Evolutionary conservation across 1,140 invertebrate genomes (phyloP), one percentile per base, ranked within the genome.

Genomic region (Copidosoma floridanum): DNA sequence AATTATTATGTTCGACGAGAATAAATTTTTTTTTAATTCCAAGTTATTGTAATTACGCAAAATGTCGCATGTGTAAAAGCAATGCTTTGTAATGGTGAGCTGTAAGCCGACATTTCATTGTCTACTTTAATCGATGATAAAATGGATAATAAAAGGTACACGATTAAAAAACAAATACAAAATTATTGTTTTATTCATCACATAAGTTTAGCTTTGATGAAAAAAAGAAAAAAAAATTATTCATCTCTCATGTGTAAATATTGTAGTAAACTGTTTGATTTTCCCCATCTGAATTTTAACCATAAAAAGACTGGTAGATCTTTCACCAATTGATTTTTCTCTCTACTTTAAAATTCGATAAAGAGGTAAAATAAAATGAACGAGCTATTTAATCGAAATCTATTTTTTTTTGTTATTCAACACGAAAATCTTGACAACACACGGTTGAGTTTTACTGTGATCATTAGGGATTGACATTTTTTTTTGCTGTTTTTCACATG

Each of bases 291-390:
- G 21, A 32, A 38, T 12, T 38, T 10, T 29, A 20, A 18, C 3
- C 12, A 48, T 38, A 40, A 29, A 0, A 12, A 43, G 20, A n/a
- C n/a, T 23, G 38, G 6, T 41, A 41, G n/a, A 18, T n/a, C n/a
- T 40, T 12, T 43, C 11, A 6, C 46, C 29, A 55, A 32, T 38
- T 37, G 16, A 8, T 21, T 21, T 58, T 58, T 58, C 41, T 48
- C 58, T 61, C 58, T 61, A 61, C 52, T 61, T 55, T 61, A 55
- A 24, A 61, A 61, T 61, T 61, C 51, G 58, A 61, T 61, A 48
- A 61, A 16, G n/a, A 6, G 10, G 35, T 11, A 40, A 14, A 24
- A 38, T 16, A 21, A 57, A 20, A 23, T 24, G 44, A 48, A 21
- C 1, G 14, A 23, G 52, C 48, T 29, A 16, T 48, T 48, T 55